These are phyloP conservation scores for Drosophila longiperda DNA, from an alignment of 2,888 invertebrate species.

Conservation along the genomic window DNA sequence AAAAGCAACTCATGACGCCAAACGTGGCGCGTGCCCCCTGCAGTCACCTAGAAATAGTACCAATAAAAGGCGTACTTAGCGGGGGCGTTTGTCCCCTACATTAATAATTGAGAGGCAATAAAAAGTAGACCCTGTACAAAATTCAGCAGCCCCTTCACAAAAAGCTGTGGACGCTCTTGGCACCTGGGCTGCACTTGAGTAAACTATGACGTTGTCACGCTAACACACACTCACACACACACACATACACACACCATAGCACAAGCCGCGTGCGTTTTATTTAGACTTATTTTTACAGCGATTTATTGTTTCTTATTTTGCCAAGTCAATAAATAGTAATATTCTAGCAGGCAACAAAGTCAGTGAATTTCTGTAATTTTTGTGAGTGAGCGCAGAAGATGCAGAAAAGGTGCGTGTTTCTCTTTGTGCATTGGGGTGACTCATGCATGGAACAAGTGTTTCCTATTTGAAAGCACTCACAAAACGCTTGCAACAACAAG, in stretches of 20 bases:
- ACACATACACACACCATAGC: neutral
- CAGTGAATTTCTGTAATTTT: slow-evolving; percentile 30
- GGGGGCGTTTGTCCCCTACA: neutral
- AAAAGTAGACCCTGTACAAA: neutral
- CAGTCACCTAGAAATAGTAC: slow-evolving; percentile 1
- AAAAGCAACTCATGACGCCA: slow-evolving; percentile 65
- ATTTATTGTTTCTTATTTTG: slow-evolving; percentile 62
- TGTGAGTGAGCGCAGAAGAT: slow-evolving; percentile 34
- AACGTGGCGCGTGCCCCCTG: slow-evolving; percentile 40
- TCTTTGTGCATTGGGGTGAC: slow-evolving; percentile 68
- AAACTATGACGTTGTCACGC: slow-evolving; percentile 45
- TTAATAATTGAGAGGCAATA: neutral
- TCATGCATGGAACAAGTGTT: slow-evolving; percentile 54
- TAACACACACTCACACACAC: slow-evolving; percentile 10
- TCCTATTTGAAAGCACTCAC: slow-evolving; percentile 10
- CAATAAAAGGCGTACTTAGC: neutral
- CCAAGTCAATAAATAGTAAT: slow-evolving; percentile 69
- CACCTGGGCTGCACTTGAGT: slow-evolving; percentile 44
- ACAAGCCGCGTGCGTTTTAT: slow-evolving; percentile 16
- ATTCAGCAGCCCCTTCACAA: neutral
- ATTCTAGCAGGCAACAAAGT: slow-evolving; percentile 20
- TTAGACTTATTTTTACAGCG: slow-evolving; percentile 51
- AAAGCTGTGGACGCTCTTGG: neutral
- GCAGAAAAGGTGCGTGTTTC: slow-evolving; percentile 52
- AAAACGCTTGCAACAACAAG: slow-evolving; percentile 8